A percentile compares a stretch with the other conserved stretches of the same genome.
Evolutionary conservation across 2,797 vertebrate genomes (phyloP).

Genomic region (Loriculus beryllinus): DNA sequence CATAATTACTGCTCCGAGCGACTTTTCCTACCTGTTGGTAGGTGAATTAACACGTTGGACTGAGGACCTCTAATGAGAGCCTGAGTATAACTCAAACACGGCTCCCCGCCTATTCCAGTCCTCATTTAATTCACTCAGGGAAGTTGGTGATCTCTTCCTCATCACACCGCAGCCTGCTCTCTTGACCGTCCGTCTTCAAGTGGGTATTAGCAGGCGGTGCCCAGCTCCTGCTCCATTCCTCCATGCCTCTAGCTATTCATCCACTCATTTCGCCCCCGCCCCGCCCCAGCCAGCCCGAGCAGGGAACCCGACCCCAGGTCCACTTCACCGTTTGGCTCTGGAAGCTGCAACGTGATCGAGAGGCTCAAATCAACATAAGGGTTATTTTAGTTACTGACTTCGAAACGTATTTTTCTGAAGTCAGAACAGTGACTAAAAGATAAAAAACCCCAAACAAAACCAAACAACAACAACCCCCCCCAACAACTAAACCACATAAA

Average conservation of each 20-base stretch:
- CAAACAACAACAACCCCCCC: not conserved
- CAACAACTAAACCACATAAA: not conserved
- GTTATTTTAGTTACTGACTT: not conserved
- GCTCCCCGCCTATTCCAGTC: not conserved
- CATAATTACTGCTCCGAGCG: constrained; percentile 19
- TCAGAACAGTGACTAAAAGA: not conserved
- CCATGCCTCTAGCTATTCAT: not conserved
- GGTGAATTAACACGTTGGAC: constrained; percentile 49
- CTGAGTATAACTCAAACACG: not conserved
- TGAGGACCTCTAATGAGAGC: constrained; percentile 33
- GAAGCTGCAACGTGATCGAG: not conserved
- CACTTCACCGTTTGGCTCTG: not conserved
- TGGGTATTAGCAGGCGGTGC: not conserved
- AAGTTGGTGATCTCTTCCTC: not conserved
- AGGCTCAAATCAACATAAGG: not conserved
- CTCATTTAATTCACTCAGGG: not conserved
- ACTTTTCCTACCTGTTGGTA: constrained; percentile 62
- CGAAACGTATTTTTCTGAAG: not conserved
- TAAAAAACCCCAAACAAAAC: not conserved
- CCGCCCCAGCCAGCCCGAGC: not conserved
- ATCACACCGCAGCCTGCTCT: not conserved
- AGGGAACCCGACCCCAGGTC: not conserved
- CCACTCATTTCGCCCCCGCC: not conserved
- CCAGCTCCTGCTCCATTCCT: not conserved
- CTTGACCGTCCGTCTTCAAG: not conserved